Percentiles rank a stretch among this genome's conserved stretches.
These are phyloP conservation scores for Temnothorax ravouxi DNA, from an alignment of 2,888 invertebrate genomes.

Conservation along the genomic window DNA sequence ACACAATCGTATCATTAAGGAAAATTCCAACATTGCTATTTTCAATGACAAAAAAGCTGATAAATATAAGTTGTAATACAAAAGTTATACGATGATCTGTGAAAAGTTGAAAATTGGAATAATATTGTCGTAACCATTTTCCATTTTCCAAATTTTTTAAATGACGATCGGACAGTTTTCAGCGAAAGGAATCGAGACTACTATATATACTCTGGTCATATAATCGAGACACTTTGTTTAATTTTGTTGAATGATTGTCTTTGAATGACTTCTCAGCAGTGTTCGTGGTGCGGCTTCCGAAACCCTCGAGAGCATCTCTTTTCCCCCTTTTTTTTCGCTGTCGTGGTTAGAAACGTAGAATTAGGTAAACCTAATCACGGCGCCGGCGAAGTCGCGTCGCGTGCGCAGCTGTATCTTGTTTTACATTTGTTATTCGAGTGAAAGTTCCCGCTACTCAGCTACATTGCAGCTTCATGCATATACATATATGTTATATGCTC, in stretches of 20 bases:
- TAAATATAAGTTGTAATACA: neutral
- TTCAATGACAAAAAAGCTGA: neutral
- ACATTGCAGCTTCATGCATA: conserved; percentile 52
- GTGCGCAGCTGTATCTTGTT: conserved; percentile 65
- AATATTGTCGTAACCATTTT: neutral
- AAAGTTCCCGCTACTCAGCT: conserved; percentile 65
- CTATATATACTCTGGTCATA: neutral
- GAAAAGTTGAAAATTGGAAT: neutral
- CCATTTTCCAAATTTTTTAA: neutral
- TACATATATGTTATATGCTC: conserved; percentile 27
- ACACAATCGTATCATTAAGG: neutral
- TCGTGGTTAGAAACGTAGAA: conserved; percentile 23
- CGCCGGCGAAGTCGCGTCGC: conserved; percentile 42
- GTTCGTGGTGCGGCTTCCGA: conserved; percentile 27
- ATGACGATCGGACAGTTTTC: neutral
- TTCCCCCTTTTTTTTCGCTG: neutral
- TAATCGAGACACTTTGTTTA: neutral
- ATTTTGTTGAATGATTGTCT: conserved; percentile 9
- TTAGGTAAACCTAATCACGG: conserved; percentile 57
- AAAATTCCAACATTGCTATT: neutral
- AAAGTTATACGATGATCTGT: neutral
- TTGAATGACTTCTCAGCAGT: conserved; percentile 1
- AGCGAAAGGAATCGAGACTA: neutral
- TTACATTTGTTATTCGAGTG: conserved; percentile 69
- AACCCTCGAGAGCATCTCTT: neutral